Conservation (phyloP, 1,140 invertebrate species). For the Drosophila navojoa region DNA sequence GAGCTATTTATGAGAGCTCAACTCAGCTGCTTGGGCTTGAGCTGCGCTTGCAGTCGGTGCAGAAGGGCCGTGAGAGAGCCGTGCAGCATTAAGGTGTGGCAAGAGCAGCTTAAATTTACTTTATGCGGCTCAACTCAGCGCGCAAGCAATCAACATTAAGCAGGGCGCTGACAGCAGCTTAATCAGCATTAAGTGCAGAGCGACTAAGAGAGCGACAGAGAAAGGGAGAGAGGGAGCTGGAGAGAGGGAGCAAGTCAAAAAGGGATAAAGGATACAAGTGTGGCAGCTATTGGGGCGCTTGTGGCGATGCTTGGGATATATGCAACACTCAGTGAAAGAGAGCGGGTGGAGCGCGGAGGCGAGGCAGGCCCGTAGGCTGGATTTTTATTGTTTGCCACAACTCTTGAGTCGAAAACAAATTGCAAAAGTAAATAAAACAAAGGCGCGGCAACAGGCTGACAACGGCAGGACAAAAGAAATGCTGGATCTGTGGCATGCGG, state of each 20-base stretch:
- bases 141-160: conserved; percentile 57
- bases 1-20: conserved; percentile 49
- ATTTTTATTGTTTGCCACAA: conserved; percentile 70
- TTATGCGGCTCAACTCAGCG: conserved; percentile 17
- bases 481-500: conserved; percentile 3
- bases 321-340: conserved; percentile 1
- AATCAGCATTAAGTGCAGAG: conserved; percentile 68
- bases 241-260: conserved; percentile 3
- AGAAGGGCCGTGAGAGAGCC: neutral
- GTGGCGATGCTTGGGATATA: conserved; percentile 14
- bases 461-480: conserved; percentile 9
- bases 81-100: conserved; percentile 14
- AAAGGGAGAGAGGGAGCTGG: neutral
- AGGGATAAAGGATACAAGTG: conserved; percentile 34
- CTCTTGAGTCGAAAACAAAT: conserved; percentile 63
- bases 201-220: conserved; percentile 20
- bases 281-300: conserved; percentile 5
- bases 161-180: conserved; percentile 49
- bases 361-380: conserved; percentile 25
- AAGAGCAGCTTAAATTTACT: conserved; percentile 30
- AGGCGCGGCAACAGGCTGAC: conserved; percentile 27
- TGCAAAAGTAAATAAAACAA: conserved; percentile 79
- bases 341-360: neutral
- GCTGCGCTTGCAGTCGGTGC: conserved; percentile 6
- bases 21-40: neutral